phyloP scores from a whole-genome alignment of 2,113 vertebrate genomes.

The Gallinago paraguaiae region DNA sequence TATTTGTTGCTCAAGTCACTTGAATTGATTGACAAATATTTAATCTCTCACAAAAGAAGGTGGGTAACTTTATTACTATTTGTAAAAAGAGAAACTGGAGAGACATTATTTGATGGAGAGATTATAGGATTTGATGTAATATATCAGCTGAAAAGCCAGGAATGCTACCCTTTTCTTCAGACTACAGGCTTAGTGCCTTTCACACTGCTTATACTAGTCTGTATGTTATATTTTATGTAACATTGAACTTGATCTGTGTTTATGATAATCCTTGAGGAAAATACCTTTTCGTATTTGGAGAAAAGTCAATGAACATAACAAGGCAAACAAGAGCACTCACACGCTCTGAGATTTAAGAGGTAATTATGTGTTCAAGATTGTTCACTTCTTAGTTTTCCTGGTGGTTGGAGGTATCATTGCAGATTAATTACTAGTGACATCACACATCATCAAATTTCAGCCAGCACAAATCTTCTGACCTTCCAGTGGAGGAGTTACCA shows the following conservation, averaged over 20 bases:
- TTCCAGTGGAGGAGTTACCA: not conserved
- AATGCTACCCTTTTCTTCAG: not conserved
- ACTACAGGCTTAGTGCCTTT: not conserved
- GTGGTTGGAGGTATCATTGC: not conserved
- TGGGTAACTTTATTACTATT: not conserved
- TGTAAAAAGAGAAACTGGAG: not conserved
- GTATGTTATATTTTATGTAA: not conserved
- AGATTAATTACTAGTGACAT: not conserved
- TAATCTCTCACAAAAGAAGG: not conserved
- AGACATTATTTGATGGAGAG: not conserved
- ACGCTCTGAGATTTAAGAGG: not conserved
- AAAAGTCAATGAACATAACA: not conserved
- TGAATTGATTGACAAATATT: not conserved
- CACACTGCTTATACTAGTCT: not conserved
- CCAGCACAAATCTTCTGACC: not conserved
- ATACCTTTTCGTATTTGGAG: not conserved
- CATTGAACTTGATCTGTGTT: not conserved
- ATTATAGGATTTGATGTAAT: not conserved
- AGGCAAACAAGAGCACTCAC: not conserved
- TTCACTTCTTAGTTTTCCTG: not conserved
- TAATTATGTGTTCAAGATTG: not conserved
- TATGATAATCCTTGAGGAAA: not conserved
- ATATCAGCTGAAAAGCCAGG: not conserved
- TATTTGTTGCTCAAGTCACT: not conserved
- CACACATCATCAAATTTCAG: not conserved